A percentile compares a stretch with the other conserved stretches of the same genome.
Conservation (phyloP, 2,797 vertebrate species). For the Onychomys torridus region DNA sequence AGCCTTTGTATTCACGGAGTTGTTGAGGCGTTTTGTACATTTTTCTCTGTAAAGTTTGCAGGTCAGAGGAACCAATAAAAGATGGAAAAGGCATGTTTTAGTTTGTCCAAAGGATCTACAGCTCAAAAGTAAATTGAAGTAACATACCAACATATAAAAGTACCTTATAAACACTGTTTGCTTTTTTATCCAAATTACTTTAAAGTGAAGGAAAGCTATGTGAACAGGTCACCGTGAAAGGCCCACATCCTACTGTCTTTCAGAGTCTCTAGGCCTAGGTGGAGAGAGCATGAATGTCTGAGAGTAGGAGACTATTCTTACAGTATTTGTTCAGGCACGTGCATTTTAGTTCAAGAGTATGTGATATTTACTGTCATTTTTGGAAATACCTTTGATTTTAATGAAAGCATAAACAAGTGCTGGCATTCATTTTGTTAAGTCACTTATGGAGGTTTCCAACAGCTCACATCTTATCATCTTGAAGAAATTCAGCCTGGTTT, state of each 20-base stretch:
- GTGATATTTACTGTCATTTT: conserved; percentile 11
- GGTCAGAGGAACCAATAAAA: conserved; percentile 31
- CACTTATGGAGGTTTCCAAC: conserved; percentile 71
- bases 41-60: not conserved
- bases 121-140: not conserved
- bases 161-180: not conserved
- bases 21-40: conserved; percentile 23
- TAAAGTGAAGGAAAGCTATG: not conserved
- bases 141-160: not conserved
- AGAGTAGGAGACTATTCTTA: not conserved
- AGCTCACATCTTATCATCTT: conserved; percentile 77
- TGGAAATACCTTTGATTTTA: not conserved
- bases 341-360: not conserved
- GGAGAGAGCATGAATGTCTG: not conserved
- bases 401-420: conserved; percentile 36
- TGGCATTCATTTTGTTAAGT: conserved; percentile 72
- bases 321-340: not conserved
- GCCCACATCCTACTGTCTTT: not conserved
- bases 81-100: not conserved
- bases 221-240: not conserved
- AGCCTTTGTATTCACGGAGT: not conserved
- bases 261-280: not conserved
- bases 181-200: conserved; percentile 4
- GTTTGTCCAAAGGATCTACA: conserved; percentile 24
- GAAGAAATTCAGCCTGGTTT: conserved; percentile 69